Evolutionary conservation across 2,888 invertebrate genomes (phyloP), one percentile per base, ranked within the genome.

Genomic region (Isotomurus palustris): DNA sequence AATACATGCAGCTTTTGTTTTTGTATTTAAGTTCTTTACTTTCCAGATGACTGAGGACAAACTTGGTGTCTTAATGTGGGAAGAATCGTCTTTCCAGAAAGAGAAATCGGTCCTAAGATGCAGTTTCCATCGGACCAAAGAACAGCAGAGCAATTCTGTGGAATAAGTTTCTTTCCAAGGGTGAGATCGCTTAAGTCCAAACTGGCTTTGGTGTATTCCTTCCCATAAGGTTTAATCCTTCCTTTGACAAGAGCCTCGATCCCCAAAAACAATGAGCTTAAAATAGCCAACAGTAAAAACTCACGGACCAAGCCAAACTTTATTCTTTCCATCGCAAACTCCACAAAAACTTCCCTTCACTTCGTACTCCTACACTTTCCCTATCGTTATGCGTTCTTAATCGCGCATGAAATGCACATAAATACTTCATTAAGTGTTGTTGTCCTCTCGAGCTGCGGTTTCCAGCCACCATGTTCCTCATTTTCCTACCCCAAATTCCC

Each of bases 91-190:
- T 3, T 22, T 12, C 28, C 36, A 2, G n/a, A n/a, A n/a, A 47
- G 5, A 22, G 40, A 28, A 10, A 56, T 25, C 3, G 59, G 59
- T 2, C 59, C 59, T 3, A 52, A 21, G n/a, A 55, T 1, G 41
- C 59, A 60, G 32, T 60, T 60, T 2, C 14, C 17, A 27, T 55
- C 56, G 12, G 59, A 52, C 59, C 55, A 60, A 8, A 24, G 17
- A 19, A 59, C 51, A 19, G n/a, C 14, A 25, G 47, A 27, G 28
- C 47, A 47, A 17, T 47, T 24, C 28, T 28, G 5, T 47, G 22
- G 22, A 14, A 12, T 14, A 32, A 29, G 21, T 29, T 19, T 24
- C n/a, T 21, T 32, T 14, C 28, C 10, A 5, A 22, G 22, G 19
- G 35, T 32, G 10, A 22, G 4, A 14, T 5, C 19, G n/a, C 10